These are phyloP conservation scores for Zaprionus gabonicus DNA, from an alignment of 1,140 invertebrate species.

Conservation along the genomic window DNA sequence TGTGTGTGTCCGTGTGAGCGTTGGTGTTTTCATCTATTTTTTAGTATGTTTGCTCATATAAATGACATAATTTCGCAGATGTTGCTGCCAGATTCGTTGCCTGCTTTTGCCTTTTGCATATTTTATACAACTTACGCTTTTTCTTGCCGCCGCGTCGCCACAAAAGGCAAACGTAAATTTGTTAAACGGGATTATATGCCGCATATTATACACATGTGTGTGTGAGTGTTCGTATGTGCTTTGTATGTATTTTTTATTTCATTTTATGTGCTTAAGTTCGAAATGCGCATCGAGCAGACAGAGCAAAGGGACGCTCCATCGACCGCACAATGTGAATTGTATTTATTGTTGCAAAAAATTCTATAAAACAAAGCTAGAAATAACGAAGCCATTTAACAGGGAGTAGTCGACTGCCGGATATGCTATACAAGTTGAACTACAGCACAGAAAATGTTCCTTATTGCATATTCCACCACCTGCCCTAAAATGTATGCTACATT, in stretches of 20 bases:
- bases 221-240: background rate
- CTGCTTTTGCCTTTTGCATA: slow-evolving; percentile 51
- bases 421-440: background rate
- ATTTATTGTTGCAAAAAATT: slow-evolving; percentile 4
- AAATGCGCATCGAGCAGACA: slow-evolving; percentile 35
- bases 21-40: slow-evolving; percentile 74
- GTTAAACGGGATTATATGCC: slow-evolving; percentile 76
- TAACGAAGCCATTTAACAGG: background rate
- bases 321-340: slow-evolving; percentile 9
- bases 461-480: background rate
- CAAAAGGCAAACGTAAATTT: slow-evolving; percentile 75
- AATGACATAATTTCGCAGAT: slow-evolving; percentile 82
- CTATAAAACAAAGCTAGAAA: background rate
- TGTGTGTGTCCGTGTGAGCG: slow-evolving; percentile 31
- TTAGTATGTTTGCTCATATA: slow-evolving; percentile 80
- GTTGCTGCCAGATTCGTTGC: slow-evolving; percentile 55
- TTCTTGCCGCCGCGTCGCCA: slow-evolving; percentile 37
- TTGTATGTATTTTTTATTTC: slow-evolving; percentile 57
- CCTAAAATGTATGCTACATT: background rate
- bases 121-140: slow-evolving; percentile 72
- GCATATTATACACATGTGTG: slow-evolving; percentile 67
- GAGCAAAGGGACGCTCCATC: background rate
- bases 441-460: background rate
- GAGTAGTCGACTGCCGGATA: background rate
- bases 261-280: slow-evolving; percentile 53